phyloP scores from a whole-genome alignment of 2,113 vertebrate species.

The Rhabdomys dilectus region DNA sequence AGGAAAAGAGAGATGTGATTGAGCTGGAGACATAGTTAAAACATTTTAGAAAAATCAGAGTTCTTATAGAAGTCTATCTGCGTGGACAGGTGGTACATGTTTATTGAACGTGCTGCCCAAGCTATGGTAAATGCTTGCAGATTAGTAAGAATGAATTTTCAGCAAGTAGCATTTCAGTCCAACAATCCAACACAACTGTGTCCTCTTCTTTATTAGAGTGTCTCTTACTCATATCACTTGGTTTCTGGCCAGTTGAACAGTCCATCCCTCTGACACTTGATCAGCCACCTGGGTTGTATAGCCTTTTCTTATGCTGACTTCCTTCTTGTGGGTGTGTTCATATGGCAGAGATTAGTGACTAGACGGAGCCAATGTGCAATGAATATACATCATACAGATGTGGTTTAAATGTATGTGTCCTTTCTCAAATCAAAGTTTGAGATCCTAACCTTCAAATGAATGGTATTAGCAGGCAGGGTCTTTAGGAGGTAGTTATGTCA shows the following conservation, averaged over 20 bases:
- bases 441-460: background rate
- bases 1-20: background rate
- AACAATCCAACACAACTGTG: background rate
- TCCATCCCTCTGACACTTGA: background rate
- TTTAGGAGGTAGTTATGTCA: background rate
- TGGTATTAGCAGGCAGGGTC: background rate
- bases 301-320: background rate
- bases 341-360: background rate
- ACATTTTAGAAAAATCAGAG: slow-evolving; percentile 35
- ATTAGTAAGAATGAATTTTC: background rate
- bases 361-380: background rate
- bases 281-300: background rate
- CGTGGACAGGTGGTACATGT: background rate
- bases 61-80: background rate
- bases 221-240: background rate
- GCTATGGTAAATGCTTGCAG: background rate
- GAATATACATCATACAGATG: background rate
- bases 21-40: slow-evolving; percentile 23
- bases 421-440: background rate
- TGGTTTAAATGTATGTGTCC: background rate
- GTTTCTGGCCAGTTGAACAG: background rate
- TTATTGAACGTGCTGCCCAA: background rate
- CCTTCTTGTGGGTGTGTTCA: background rate
- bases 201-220: background rate
- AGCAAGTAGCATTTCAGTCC: background rate